Evolutionary conservation across 2,113 vertebrate genomes (phyloP).

Genomic region (Oryzias celebensis): DNA sequence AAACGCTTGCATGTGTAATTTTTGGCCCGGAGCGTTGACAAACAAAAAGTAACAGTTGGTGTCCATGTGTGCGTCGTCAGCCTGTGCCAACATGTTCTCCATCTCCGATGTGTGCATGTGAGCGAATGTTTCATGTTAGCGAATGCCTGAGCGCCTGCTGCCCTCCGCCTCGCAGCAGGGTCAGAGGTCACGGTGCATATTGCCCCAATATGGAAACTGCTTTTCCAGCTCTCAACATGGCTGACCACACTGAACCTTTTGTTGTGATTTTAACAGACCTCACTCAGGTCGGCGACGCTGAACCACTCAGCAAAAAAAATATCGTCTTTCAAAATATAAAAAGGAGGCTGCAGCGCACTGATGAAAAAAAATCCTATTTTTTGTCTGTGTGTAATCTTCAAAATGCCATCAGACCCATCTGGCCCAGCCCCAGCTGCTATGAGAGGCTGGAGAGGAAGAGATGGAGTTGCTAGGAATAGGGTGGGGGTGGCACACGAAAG

Average conservation of each 20-base stretch:
- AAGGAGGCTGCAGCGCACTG: constrained; percentile 14
- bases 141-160: constrained; percentile 29
- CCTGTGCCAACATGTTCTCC: constrained; percentile 57
- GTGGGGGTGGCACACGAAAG: constrained; percentile 21
- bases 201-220: constrained; percentile 70
- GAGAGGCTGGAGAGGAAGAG: constrained; percentile 45
- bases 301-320: constrained; percentile 15
- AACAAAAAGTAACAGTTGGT: constrained; percentile 71
- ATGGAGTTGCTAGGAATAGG: constrained; percentile 46
- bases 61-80: constrained; percentile 55
- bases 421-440: constrained; percentile 58
- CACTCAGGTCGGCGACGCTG: constrained; percentile 47
- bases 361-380: constrained; percentile 13
- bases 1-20: constrained; percentile 73
- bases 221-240: constrained; percentile 56
- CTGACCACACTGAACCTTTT: constrained; percentile 67
- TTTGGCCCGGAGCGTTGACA: constrained; percentile 53
- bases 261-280: constrained; percentile 56
- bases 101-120: constrained; percentile 35
- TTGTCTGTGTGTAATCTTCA: constrained; percentile 39
- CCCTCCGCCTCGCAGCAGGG: constrained; percentile 52
- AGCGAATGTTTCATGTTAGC: constrained; percentile 41
- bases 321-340: not conserved
- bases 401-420: constrained; percentile 54
- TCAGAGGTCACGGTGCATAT: constrained; percentile 66